Evolutionary conservation across 2,113 vertebrate genomes (phyloP).

Genomic region (Apus apus): DNA sequence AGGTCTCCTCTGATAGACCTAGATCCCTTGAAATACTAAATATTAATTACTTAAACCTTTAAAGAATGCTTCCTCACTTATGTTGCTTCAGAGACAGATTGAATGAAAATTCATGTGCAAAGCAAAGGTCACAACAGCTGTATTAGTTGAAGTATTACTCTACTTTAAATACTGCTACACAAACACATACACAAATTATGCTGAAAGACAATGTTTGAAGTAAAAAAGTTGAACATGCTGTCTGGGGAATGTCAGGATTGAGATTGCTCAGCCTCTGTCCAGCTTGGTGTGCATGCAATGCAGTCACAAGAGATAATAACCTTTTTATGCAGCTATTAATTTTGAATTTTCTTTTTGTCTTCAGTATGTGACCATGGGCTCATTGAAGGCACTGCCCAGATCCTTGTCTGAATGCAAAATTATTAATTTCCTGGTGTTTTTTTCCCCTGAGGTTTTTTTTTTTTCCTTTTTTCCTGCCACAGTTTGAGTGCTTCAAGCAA

Average conservation of each 20-base stretch:
- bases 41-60: background rate
- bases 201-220: background rate
- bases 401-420: background rate
- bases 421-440: conserved; percentile 20
- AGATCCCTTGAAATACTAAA: background rate
- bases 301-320: background rate
- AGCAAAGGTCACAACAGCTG: background rate
- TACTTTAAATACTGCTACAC: background rate
- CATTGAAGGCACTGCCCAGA: background rate
- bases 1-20: background rate
- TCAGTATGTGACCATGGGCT: background rate
- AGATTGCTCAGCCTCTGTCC: background rate
- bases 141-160: background rate
- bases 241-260: background rate
- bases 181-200: background rate
- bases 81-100: background rate
- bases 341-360: conserved; percentile 11
- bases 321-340: background rate
- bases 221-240: background rate
- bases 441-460: background rate
- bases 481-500: conserved; percentile 6
- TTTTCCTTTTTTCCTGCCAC: background rate
- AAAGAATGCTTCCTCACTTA: background rate
- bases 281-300: background rate
- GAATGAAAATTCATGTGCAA: conserved; percentile 16